Evolutionary conservation across 2,888 invertebrate species (phyloP), one percentile per base, ranked within the genome.

Genomic region (Hydroisotoma schaefferi): DNA sequence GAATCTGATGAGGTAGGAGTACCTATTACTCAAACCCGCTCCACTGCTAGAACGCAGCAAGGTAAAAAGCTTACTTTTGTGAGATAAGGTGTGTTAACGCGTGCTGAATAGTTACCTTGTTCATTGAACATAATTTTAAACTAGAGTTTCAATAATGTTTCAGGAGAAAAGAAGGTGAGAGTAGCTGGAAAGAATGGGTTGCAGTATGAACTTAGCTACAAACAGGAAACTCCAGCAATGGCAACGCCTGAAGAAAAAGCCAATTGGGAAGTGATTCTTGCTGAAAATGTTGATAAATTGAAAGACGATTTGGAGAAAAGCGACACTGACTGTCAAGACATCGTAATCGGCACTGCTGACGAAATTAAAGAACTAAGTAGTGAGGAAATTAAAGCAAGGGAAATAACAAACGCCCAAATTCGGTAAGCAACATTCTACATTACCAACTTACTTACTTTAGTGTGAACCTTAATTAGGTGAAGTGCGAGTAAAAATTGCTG

Each of bases 251-350:
- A 29, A 3, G 81, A 83, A 0, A 78, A 82, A 29, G 77, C 83
- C 2, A 80, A 83, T 52, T 88, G 87, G 84, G 83, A 52, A 10
- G 20, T 20, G 2, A 22, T 52, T 3, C 81, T 84, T 0, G 84
- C 84, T 0, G 78, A 81, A 38, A 84, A 84, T 52, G 83, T 85
- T 1, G 75, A 85, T 63, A 82, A 81, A 4, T 74, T 87, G 2
- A 87, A 86, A 75, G 76, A 71, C 25, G 69, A 72, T 22, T 68
- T 75, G 23, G 74, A 74, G 65, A 55, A 61, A 54, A 85, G 84
- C 0, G 82, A 84, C 69, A 80, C 84, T 20, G 80, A 82, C 23
- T 76, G 83, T 0, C 81, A 83, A 38, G 80, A 83, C 0, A 79
- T 85, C 8, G 76, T 80, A 48, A 81, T 81, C 2, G 80, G 83